phyloP scores from a whole-genome alignment of 2,888 invertebrate species.

The Oasisia sp. region DNA sequence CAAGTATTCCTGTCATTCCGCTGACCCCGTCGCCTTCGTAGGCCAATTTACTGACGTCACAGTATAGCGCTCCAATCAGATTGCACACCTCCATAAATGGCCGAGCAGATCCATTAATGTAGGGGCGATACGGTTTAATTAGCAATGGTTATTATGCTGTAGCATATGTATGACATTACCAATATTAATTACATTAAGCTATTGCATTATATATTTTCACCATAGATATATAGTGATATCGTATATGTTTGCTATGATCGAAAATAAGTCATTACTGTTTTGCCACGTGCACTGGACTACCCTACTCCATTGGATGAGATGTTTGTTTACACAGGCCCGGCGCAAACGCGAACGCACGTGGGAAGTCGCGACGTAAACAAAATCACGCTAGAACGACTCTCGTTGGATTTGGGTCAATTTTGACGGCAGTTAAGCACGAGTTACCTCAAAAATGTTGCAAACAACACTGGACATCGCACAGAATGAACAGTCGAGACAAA shows the following conservation, averaged over 20 bases:
- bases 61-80: not conserved
- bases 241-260: not conserved
- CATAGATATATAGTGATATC: not conserved
- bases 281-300: not conserved
- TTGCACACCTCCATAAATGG: constrained; percentile 3
- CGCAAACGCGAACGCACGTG: not conserved
- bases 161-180: not conserved
- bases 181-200: not conserved
- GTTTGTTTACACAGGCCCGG: constrained; percentile 5
- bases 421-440: not conserved
- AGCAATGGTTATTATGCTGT: not conserved
- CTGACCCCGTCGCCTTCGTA: constrained; percentile 12
- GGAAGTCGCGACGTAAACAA: constrained; percentile 13
- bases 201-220: not conserved
- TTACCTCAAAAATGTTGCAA: not conserved
- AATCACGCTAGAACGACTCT: not conserved
- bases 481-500: not conserved
- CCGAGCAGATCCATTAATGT: not conserved
- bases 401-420: not conserved
- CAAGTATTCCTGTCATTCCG: constrained; percentile 13
- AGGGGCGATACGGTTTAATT: not conserved
- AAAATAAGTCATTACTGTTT: not conserved
- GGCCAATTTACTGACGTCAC: not conserved
- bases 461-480: too few species aligned
- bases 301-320: not conserved